Percentiles rank a stretch among this genome's conserved stretches.
These are phyloP conservation scores for Erinaceus europaeus DNA, from an alignment of 2,113 vertebrate genomes.

Conservation along the genomic window DNA sequence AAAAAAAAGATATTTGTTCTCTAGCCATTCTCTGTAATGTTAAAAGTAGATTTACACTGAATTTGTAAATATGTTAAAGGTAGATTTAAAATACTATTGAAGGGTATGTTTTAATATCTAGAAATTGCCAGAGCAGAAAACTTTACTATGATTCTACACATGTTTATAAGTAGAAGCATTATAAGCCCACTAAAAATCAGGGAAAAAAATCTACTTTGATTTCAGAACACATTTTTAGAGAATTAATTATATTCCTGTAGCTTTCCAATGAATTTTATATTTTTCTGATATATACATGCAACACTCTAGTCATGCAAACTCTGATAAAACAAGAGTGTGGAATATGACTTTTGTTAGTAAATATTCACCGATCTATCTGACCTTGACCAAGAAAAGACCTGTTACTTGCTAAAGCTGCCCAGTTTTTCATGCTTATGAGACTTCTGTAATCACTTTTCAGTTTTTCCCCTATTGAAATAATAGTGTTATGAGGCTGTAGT, in stretches of 20 bases:
- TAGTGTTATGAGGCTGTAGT: background rate
- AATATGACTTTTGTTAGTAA: background rate
- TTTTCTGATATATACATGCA: background rate
- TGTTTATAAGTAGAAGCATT: background rate
- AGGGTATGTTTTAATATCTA: slow-evolving; percentile 13
- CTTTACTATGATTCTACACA: background rate
- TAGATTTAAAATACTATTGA: background rate
- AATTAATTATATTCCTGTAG: background rate
- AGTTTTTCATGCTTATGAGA: background rate
- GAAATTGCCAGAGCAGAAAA: background rate
- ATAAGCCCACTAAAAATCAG: background rate
- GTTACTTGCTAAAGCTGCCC: background rate
- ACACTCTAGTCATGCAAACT: background rate
- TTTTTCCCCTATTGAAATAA: background rate
- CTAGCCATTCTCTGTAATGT: background rate
- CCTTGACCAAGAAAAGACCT: background rate
- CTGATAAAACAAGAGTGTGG: background rate
- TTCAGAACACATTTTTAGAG: background rate
- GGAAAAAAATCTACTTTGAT: background rate
- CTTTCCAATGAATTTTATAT: background rate
- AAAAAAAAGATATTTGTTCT: background rate
- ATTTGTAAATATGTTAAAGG: background rate
- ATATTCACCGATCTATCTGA: background rate
- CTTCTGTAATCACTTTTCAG: background rate
- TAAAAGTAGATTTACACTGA: no score